Conservation (phyloP, 2,888 invertebrate genomes). For the Timandra comae region DNA sequence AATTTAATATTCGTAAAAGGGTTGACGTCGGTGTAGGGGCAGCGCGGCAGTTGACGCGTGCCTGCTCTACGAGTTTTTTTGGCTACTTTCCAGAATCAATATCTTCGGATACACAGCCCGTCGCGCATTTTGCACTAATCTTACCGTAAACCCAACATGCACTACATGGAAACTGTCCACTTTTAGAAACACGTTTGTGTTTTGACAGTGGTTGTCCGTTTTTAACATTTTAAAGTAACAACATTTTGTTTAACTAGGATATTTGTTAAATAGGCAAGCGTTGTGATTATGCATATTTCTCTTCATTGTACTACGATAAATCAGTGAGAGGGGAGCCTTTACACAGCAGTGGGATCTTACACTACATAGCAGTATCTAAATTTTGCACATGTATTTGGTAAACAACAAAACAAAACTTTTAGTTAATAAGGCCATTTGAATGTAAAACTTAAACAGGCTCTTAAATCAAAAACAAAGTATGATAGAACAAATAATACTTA, state of each 20-base stretch:
- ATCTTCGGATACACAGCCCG: conserved; percentile 68
- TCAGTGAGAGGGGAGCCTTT: too few species aligned
- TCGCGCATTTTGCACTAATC: conserved; percentile 71
- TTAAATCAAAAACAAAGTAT: neutral
- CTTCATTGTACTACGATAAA: too few species aligned
- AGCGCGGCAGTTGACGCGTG: conserved; percentile 73
- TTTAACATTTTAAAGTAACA: neutral
- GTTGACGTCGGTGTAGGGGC: conserved; percentile 70
- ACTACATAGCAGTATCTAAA: too few species aligned
- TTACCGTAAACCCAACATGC: conserved; percentile 45
- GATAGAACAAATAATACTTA: conserved; percentile 2
- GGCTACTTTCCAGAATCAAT: conserved; percentile 75
- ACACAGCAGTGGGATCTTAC: too few species aligned
- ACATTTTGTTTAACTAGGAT: neutral
- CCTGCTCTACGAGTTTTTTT: conserved; percentile 70
- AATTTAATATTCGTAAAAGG: conserved; percentile 78
- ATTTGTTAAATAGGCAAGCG: conserved; percentile 8
- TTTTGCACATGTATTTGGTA: too few species aligned
- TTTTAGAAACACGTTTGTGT: conserved; percentile 14
- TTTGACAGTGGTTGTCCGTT: conserved; percentile 13
- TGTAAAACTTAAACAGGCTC: too few species aligned
- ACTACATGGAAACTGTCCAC: conserved; percentile 22
- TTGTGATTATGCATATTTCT: too few species aligned
- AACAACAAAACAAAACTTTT: too few species aligned
- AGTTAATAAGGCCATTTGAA: too few species aligned